phyloP scores from a whole-genome alignment of 1,140 invertebrate genomes.

The Plodia interpunctella region DNA sequence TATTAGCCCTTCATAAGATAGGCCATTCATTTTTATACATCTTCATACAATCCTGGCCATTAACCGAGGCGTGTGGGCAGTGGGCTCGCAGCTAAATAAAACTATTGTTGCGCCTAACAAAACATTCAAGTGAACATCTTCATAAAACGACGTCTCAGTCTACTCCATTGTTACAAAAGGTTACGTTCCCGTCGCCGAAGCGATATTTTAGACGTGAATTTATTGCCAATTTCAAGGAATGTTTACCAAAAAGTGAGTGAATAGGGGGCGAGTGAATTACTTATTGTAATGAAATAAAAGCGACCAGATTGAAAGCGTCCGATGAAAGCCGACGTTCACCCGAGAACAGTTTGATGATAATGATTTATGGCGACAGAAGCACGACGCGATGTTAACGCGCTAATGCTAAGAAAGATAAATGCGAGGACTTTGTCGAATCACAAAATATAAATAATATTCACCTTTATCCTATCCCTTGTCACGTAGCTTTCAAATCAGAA shows the following conservation, averaged over 20 bases:
- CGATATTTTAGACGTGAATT: constrained; percentile 64
- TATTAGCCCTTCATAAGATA: constrained; percentile 68
- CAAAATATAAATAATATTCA: constrained; percentile 33
- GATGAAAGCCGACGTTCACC: constrained; percentile 60
- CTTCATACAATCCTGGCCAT: constrained; percentile 70
- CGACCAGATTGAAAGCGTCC: constrained; percentile 65
- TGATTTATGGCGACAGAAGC: constrained; percentile 70
- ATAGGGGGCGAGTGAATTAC: constrained; percentile 64
- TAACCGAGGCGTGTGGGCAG: constrained; percentile 72
- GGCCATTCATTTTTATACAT: constrained; percentile 66
- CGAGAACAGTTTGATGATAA: constrained; percentile 64
- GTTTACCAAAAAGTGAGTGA: constrained; percentile 67
- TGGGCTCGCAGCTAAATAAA: constrained; percentile 70
- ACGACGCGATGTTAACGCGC: constrained; percentile 60
- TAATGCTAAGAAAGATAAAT: constrained; percentile 68
- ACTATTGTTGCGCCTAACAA: constrained; percentile 72
- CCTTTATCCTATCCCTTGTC: constrained; percentile 19
- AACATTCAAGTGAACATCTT: constrained; percentile 71
- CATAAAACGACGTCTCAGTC: constrained; percentile 63
- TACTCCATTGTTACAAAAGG: constrained; percentile 50
- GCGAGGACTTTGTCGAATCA: constrained; percentile 36
- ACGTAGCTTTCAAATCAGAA: constrained; percentile 28
- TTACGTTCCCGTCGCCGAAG: constrained; percentile 38
- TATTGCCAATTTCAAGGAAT: constrained; percentile 70
- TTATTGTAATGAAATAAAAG: constrained; percentile 74